Conservation (phyloP, 2,888 invertebrate species). For the Drosophila nr. perissopoda region DNA sequence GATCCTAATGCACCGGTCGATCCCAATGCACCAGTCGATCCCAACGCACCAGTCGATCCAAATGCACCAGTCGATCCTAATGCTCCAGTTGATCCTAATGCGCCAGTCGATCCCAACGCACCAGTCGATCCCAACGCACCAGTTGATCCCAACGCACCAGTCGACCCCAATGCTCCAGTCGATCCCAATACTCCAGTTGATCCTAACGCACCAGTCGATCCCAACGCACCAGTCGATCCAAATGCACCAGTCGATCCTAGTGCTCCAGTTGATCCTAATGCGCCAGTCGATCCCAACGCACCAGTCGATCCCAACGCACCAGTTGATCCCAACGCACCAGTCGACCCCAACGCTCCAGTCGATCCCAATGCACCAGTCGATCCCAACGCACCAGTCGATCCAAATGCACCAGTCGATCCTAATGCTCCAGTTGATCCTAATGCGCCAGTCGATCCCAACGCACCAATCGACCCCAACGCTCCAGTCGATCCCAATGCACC, state of each 20-base stretch:
- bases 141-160: slow-evolving; percentile 2
- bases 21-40: slow-evolving; percentile 27
- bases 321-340: rapidly evolving
- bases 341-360: rapidly evolving
- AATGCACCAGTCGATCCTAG: not conserved
- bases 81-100: slow-evolving; percentile 20
- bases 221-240: slow-evolving; percentile 4
- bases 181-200: rapidly evolving
- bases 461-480: not conserved
- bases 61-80: slow-evolving; percentile 35
- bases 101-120: slow-evolving; percentile 14
- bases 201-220: slow-evolving; percentile 1
- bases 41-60: slow-evolving; percentile 24
- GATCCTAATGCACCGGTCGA: slow-evolving; percentile 27
- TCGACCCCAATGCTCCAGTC: rapidly evolving
- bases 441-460: not conserved
- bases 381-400: not conserved
- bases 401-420: rapidly evolving
- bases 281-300: not conserved
- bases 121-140: slow-evolving; percentile 17
- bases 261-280: not conserved
- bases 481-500: not conserved
- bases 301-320: not conserved
- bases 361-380: not conserved
- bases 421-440: rapidly evolving